Evolutionary conservation across 2,113 vertebrate genomes (phyloP), one percentile per base, ranked within the genome.

Genomic region (Trogon surrucura): DNA sequence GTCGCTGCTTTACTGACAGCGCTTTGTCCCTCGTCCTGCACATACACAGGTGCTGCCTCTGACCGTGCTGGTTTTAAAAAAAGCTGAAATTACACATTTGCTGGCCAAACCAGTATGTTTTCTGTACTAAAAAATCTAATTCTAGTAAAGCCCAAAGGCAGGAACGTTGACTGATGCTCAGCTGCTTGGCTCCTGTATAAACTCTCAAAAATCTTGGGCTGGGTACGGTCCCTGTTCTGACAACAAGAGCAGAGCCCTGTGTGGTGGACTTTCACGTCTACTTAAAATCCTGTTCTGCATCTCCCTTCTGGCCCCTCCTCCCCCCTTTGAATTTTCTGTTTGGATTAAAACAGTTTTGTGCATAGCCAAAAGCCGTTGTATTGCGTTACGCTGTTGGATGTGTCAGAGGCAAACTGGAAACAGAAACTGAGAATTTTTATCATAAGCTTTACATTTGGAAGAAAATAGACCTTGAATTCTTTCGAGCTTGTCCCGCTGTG

Each of bases 71-170:
- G 0, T 64, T 71, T 64, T 34, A 71, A 36, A 41, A 81, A n/a
- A 85, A 72, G 34, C 29, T 1, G 2, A 44, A 90, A 38, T 62
- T 58, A 30, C 0, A 12, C 9, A 7, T 60, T 81, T 57, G 7
- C 17, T 70, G 26, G 9, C 51, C 10, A 56, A 53, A 72, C 41
- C 0, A 10, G 9, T n/a, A 0, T 2, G 11, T 38, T 66, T 23
- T 65, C 60, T 65, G 25, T 45, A 20, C 34, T 47, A 14, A 45
- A n/a, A 38, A 51, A 16, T 53, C 51, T 73, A 58, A 21, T 21
- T 73, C 8, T 20, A 21, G 51, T 54, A 50, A 66, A 66, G 26
- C 18, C 32, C 26, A 23, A 21, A 69, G 29, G 3, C 30, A 22
- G n/a, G 53, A 21, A 8, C 25, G 4, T 1, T 47, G 26, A 16